Conservation (phyloP, 2,797 vertebrate genomes). For the Anolis apletophallus region DNA sequence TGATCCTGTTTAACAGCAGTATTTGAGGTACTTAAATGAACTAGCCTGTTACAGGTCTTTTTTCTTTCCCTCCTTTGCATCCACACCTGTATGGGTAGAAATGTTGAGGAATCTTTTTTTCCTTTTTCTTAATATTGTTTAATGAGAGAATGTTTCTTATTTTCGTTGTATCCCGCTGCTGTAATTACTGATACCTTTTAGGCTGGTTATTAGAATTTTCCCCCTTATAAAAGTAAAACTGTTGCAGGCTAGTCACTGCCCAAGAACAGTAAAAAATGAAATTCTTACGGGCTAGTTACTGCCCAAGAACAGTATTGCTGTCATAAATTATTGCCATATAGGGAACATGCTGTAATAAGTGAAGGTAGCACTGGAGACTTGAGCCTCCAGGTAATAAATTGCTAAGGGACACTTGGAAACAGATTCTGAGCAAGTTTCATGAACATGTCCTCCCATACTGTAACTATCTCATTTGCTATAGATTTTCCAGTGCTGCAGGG, state of each 20-base stretch:
- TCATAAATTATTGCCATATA: neutral
- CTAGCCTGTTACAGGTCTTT: accelerated
- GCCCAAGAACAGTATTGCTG: neutral
- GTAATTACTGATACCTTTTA: neutral
- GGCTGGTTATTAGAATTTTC: neutral
- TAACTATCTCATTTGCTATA: neutral
- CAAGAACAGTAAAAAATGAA: neutral
- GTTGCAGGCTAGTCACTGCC: neutral
- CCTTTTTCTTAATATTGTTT: neutral
- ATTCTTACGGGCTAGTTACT: neutral
- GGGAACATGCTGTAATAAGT: neutral
- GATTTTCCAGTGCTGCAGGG: neutral
- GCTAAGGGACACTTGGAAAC: accelerated
- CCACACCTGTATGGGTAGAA: accelerated
- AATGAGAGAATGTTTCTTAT: neutral
- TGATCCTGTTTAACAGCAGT: no score
- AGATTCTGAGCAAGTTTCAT: accelerated
- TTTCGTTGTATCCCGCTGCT: neutral
- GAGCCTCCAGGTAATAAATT: accelerated
- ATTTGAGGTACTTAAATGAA: no score
- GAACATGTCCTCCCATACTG: neutral
- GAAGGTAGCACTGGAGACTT: neutral
- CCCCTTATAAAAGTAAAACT: neutral
- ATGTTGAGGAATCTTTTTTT: neutral
- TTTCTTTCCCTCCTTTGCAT: neutral